These are phyloP conservation scores for Axis porcinus DNA, from an alignment of 2,113 vertebrate genomes.

Conservation along the genomic window DNA sequence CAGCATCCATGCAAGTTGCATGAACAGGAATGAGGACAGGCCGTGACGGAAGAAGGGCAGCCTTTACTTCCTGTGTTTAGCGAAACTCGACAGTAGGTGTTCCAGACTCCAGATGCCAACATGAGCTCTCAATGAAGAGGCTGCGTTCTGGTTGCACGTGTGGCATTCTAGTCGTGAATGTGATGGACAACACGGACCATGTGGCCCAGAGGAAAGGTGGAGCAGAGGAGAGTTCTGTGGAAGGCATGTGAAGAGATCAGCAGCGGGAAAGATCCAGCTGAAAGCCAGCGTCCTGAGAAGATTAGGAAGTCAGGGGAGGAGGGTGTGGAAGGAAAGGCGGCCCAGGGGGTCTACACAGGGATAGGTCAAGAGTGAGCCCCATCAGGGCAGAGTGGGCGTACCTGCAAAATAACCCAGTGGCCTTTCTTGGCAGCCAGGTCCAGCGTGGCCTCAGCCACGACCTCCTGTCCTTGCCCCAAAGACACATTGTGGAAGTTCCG, in stretches of 20 bases:
- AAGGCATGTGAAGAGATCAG: not conserved
- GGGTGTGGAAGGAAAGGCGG: not conserved
- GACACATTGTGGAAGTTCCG: constrained; percentile 95
- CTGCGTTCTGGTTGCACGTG: not conserved
- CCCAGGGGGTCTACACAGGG: not conserved
- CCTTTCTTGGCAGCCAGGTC: constrained; percentile 89
- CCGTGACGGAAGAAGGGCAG: not conserved
- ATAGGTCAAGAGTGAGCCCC: fast-evolving
- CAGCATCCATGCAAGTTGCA: not conserved
- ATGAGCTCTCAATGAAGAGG: not conserved
- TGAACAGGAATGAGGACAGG: not conserved
- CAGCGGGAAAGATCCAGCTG: not conserved
- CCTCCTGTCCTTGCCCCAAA: constrained; percentile 95
- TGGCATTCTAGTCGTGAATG: not conserved
- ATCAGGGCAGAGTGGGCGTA: not conserved
- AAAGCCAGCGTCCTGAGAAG: not conserved
- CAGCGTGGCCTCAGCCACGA: constrained; percentile 89
- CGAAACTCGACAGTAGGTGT: not conserved
- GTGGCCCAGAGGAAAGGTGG: not conserved
- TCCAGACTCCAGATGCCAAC: not conserved
- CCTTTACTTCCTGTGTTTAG: not conserved
- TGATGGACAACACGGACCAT: not conserved
- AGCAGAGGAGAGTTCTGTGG: not conserved
- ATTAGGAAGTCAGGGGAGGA: not conserved
- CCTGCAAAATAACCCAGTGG: constrained; percentile 98